A percentile compares a stretch with the other conserved stretches of the same genome.
phyloP scores from a whole-genome alignment of 1,140 invertebrate genomes.

The Cyclargus thomasi region DNA sequence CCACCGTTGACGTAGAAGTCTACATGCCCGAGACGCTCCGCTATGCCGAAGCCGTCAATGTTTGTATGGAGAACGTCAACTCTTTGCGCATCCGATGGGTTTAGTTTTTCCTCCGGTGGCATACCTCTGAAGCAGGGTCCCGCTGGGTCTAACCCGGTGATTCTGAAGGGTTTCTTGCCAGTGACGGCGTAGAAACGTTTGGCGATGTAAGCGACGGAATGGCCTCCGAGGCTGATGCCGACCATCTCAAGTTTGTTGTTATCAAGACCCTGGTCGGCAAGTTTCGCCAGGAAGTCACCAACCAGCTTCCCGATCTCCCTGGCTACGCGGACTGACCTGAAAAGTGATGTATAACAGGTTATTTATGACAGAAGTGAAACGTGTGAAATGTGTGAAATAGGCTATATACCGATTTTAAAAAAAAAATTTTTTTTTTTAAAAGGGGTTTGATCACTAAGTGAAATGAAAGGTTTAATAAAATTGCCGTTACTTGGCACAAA shows the following conservation, averaged over 20 bases:
- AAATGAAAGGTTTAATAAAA: no score
- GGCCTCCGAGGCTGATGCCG: slow-evolving; percentile 54
- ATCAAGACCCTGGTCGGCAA: slow-evolving; percentile 44
- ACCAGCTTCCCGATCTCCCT: slow-evolving; percentile 49
- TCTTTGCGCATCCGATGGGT: slow-evolving; percentile 75
- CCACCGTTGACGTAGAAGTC: slow-evolving; percentile 87
- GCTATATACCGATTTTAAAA: no score
- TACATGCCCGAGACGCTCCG: slow-evolving; percentile 79
- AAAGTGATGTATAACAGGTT: slow-evolving; percentile 22
- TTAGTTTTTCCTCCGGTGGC: slow-evolving; percentile 69
- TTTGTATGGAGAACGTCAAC: slow-evolving; percentile 83
- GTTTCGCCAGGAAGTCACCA: slow-evolving; percentile 50
- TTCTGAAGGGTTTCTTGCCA: slow-evolving; percentile 67
- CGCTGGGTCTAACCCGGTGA: slow-evolving; percentile 82
- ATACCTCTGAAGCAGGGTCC: slow-evolving; percentile 77
- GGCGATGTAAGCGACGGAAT: slow-evolving; percentile 42
- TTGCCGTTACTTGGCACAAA: no score
- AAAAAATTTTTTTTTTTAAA: no score
- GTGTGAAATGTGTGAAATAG: no score
- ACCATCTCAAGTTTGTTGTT: slow-evolving; percentile 51
- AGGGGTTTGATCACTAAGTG: no score
- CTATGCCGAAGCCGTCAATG: slow-evolving; percentile 81
- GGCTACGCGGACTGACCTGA: slow-evolving; percentile 54
- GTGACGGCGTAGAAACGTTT: slow-evolving; percentile 48
- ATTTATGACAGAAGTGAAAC: not conserved